Conservation (phyloP, 2,113 vertebrate species). For the Syngnathus scovelli region DNA sequence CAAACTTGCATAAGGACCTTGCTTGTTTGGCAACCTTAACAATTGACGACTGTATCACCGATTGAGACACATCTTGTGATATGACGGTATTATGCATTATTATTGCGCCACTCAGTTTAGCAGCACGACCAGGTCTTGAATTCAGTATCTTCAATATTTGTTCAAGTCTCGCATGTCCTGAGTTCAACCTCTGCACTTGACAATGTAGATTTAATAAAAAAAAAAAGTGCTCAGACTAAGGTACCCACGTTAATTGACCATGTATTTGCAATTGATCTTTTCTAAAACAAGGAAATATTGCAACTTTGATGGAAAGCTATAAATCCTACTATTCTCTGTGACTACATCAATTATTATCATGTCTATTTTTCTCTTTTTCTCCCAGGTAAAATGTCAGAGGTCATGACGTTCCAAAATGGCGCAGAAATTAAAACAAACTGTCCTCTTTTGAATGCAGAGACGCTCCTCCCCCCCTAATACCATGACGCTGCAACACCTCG, state of each 20-base stretch:
- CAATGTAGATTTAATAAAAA: neutral
- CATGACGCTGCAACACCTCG: constrained; percentile 42
- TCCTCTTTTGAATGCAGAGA: constrained; percentile 11
- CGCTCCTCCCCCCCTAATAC: constrained; percentile 22
- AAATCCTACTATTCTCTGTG: neutral
- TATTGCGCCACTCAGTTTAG: neutral
- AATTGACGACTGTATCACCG: neutral
- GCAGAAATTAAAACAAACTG: neutral
- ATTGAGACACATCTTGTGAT: neutral
- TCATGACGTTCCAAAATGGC: neutral
- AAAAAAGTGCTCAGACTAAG: neutral
- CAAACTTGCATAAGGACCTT: neutral
- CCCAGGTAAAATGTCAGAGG: neutral
- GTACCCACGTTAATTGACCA: too few relatives aligned
- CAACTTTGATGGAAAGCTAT: too few relatives aligned
- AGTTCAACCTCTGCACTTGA: neutral
- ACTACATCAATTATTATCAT: neutral
- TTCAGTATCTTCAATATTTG: neutral
- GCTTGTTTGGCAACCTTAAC: neutral
- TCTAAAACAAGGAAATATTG: too few relatives aligned
- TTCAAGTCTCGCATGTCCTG: neutral
- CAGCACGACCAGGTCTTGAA: neutral
- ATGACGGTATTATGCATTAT: neutral
- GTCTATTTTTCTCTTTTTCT: neutral
- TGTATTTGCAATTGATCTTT: too few relatives aligned